These are phyloP conservation scores for Gerris buenoi DNA, from an alignment of 1,140 invertebrate genomes.

Conservation along the genomic window DNA sequence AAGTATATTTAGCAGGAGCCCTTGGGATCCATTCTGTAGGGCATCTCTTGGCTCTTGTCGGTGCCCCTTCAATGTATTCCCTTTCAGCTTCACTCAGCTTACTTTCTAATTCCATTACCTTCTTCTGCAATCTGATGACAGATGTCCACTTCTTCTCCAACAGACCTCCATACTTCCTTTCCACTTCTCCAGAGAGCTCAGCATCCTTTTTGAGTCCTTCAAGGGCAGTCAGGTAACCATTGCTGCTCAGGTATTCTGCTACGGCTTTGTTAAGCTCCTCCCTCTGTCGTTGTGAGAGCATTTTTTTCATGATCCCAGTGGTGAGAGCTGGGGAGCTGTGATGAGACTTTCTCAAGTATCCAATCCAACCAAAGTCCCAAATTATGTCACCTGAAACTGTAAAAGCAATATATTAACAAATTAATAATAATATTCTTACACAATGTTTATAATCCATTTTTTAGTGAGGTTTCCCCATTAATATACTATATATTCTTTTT, in stretches of 20 bases:
- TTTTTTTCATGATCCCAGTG: slow-evolving; percentile 69
- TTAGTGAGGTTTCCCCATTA: too few relatives aligned
- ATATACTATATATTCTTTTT: too few relatives aligned
- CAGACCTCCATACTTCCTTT: slow-evolving; percentile 88
- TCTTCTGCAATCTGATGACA: slow-evolving; percentile 94
- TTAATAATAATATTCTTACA: too few relatives aligned
- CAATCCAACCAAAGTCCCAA: too few relatives aligned
- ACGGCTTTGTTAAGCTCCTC: slow-evolving; percentile 99
- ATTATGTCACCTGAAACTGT: too few relatives aligned
- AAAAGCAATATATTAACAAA: too few relatives aligned
- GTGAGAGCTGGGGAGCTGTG: not conserved
- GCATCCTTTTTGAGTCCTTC: slow-evolving; percentile 96
- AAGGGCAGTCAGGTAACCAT: slow-evolving; percentile 87
- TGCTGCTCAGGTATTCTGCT: slow-evolving; percentile 91
- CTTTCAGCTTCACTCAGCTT: slow-evolving; percentile 92
- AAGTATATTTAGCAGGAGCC: slow-evolving; percentile 85
- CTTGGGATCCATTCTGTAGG: slow-evolving; percentile 96
- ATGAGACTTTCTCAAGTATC: too few relatives aligned
- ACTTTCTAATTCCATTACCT: slow-evolving; percentile 94
- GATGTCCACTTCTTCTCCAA: slow-evolving; percentile 99
- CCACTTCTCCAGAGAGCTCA: slow-evolving; percentile 84
- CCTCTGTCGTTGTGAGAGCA: slow-evolving; percentile 95
- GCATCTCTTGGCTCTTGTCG: slow-evolving; percentile 82
- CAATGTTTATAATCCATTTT: too few relatives aligned
- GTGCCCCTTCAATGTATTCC: slow-evolving; percentile 87